Evolutionary conservation across 2,797 vertebrate genomes (phyloP).

Genomic region (Parauchenoglanis ngamensis): DNA sequence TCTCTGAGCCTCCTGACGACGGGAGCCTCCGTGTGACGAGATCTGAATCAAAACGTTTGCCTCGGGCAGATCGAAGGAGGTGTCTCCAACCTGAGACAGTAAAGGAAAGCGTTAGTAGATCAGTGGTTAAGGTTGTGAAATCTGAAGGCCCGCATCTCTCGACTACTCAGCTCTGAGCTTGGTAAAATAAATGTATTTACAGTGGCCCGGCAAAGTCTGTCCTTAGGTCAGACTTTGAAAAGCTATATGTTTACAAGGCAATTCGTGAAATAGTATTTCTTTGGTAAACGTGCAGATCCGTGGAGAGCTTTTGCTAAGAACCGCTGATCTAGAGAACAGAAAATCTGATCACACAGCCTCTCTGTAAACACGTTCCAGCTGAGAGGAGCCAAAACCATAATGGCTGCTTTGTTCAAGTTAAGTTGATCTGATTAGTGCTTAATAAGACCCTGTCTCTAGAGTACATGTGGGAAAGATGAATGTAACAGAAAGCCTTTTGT

Average conservation of each 20-base stretch:
- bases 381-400: neutral
- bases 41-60: slow-evolving; percentile 98
- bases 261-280: neutral
- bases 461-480: neutral
- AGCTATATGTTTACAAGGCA: neutral
- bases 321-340: no score
- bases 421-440: neutral
- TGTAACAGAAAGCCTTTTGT: neutral
- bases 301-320: neutral
- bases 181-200: neutral
- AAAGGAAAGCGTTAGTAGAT: neutral
- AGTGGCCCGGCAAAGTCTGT: neutral
- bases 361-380: neutral
- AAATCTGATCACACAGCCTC: neutral
- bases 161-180: neutral
- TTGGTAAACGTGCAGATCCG: neutral
- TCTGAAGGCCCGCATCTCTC: neutral
- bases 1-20: slow-evolving; percentile 94
- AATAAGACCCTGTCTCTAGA: neutral
- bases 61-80: slow-evolving; percentile 95
- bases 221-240: neutral
- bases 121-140: neutral
- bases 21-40: slow-evolving; percentile 96
- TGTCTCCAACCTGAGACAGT: slow-evolving; percentile 88
- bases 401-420: slow-evolving; percentile 19